Evolutionary conservation across 2,888 invertebrate species (phyloP), one percentile per base, ranked within the genome.

Genomic region (Himalopsyche japonica): DNA sequence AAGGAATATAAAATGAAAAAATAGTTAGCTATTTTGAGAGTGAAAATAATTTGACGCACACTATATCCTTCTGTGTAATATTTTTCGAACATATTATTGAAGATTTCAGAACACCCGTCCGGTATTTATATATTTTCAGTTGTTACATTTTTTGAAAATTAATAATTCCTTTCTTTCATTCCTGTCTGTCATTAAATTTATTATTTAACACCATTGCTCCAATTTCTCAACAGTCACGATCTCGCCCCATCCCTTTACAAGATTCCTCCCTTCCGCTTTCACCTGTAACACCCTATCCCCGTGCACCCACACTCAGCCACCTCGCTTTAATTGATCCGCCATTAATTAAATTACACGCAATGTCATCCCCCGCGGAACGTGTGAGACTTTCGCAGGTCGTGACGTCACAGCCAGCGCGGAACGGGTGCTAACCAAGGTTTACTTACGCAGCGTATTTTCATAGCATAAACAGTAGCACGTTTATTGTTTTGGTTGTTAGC

Each of bases 301-400:
- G 37, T 34, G 24, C 76, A 47, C 7, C 64, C 43, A 10, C 30
- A 81, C 70, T 64, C 24, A 49, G 30, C 81, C 30, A 77, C 76
- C 37, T n/a, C 32, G 30, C 79, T 80, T 82, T 85, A 85, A 85
- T 85, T 85, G 85, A 85, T 85, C 85, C 85, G 82, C 77, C 82
- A 85, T 85, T 85, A 85, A 85, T 85, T 85, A 85, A 85, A 85
- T 85, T 85, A 80, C 70, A 76, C 80, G 85, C 48, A 70, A 80
- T 80, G 85, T 85, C 85, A 85, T 82, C 82, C 85, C 34, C 80
- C 82, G 82, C 70, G 82, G 76, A 79, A 79, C 82, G 64, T 34
- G 82, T 48, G 70, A 70, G 70, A 79, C 78, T 49, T 80, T 30
- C 76, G 64, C 64, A 20, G 64, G 37, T 37, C 27, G 81, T 34